These are phyloP conservation scores for Caloenas nicobarica DNA, from an alignment of 2,113 vertebrate genomes.

Conservation along the genomic window DNA sequence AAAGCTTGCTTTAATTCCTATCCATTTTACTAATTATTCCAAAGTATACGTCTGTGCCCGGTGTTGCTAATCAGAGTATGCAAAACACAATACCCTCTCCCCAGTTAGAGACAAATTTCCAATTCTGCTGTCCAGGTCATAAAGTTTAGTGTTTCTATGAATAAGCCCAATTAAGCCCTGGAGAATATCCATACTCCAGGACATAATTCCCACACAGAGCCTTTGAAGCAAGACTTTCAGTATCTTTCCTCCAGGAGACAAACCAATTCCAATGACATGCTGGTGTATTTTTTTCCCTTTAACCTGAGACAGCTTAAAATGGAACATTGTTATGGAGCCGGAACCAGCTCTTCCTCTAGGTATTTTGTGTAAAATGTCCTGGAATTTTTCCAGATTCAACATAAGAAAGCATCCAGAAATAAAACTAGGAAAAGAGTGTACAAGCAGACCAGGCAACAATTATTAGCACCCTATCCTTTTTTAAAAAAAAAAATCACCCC, in stretches of 20 bases:
- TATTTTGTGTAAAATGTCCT: neutral
- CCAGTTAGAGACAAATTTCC: slow-evolving; percentile 1
- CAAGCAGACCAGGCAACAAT: neutral
- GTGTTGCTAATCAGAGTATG: neutral
- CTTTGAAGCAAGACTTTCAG: slow-evolving; percentile 10
- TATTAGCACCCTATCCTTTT: neutral
- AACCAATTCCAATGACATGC: neutral
- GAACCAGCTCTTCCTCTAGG: slow-evolving; percentile 34
- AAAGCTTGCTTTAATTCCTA: neutral
- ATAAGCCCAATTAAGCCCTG: slow-evolving; percentile 27
- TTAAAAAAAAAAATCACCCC: neutral
- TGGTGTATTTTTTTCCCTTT: neutral
- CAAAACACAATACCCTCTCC: neutral
- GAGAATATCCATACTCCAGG: slow-evolving; percentile 23
- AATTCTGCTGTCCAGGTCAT: slow-evolving; percentile 38
- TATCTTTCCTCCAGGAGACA: neutral
- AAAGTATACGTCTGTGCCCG: neutral
- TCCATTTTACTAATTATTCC: neutral
- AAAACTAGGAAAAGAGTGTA: neutral
- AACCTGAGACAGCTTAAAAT: slow-evolving; percentile 18
- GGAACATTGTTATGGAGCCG: slow-evolving; percentile 26
- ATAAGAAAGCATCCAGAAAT: slow-evolving; percentile 21
- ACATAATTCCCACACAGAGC: neutral
- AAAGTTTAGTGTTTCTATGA: slow-evolving; percentile 41
- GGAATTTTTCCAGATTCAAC: slow-evolving; percentile 24